These are phyloP conservation scores for Plagiodera versicolora DNA, from an alignment of 2,888 invertebrate genomes.

Conservation along the genomic window DNA sequence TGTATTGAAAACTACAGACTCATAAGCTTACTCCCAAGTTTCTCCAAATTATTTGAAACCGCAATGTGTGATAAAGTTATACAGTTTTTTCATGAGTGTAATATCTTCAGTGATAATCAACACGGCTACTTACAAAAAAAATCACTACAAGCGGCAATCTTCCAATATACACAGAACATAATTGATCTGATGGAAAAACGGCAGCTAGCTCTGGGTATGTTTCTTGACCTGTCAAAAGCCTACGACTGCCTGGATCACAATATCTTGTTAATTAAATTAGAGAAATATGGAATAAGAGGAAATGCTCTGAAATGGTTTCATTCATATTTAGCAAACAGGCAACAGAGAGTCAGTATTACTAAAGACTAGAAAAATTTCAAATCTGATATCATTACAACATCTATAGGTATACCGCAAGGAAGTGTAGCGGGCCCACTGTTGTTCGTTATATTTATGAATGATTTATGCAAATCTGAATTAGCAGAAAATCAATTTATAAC, in stretches of 20 bases:
- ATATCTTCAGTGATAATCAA: no score
- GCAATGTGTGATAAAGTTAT: slow-evolving; percentile 2
- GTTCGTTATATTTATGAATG: slow-evolving; percentile 10
- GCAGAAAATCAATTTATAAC: slow-evolving; percentile 6
- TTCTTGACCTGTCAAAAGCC: slow-evolving; percentile 9
- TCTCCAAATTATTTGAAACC: slow-evolving; percentile 3
- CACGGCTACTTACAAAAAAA: no score
- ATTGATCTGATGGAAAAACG: slow-evolving; percentile 2
- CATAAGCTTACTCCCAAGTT: no score
- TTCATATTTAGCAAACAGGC: neutral
- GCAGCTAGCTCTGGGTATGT: slow-evolving; percentile 9
- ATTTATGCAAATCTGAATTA: slow-evolving; percentile 2
- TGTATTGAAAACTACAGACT: no score
- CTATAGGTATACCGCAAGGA: neutral
- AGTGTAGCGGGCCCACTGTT: slow-evolving; percentile 6
- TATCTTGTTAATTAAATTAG: slow-evolving; percentile 7
- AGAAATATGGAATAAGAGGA: no score
- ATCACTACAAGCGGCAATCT: neutral
- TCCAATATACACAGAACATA: slow-evolving; percentile 1
- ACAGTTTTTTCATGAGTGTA: slow-evolving; percentile 4
- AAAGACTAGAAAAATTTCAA: no score
- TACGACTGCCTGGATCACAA: slow-evolving; percentile 6
- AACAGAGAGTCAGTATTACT: no score
- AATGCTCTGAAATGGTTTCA: no score
- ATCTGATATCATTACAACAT: slow-evolving; percentile 3